phyloP scores from a whole-genome alignment of 2,113 vertebrate genomes.

The Dendropsophus ebraccatus region DNA sequence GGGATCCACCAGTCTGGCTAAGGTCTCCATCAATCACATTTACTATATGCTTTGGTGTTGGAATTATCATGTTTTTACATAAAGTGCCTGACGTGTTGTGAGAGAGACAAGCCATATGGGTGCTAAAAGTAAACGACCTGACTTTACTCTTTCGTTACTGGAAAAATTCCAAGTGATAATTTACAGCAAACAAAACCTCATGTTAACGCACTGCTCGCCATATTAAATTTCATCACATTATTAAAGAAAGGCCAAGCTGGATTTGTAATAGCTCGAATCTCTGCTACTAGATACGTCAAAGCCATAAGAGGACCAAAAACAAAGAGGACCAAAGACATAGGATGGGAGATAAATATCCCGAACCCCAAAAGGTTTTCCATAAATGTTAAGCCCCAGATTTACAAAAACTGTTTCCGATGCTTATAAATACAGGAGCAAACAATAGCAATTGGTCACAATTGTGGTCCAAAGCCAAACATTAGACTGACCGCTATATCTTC shows the following conservation, averaged over 20 bases:
- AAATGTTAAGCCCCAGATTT: no score
- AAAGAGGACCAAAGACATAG: not conserved
- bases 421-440: no score
- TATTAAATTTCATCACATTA: not conserved
- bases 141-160: not conserved
- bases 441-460: no score
- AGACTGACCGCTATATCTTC: no score
- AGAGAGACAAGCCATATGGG: slow-evolving; percentile 13
- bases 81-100: not conserved
- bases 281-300: not conserved
- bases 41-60: not conserved
- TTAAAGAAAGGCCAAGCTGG: not conserved
- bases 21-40: not conserved
- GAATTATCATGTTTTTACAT: not conserved
- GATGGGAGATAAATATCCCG: not conserved
- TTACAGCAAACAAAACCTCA: slow-evolving; percentile 10
- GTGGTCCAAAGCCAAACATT: no score
- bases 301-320: not conserved
- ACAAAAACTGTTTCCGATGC: no score
- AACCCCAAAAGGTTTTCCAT: no score
- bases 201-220: not conserved
- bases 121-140: slow-evolving; percentile 1
- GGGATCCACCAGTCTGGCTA: not conserved
- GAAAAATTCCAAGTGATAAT: not conserved
- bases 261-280: not conserved